Conservation (phyloP, 2,888 invertebrate genomes). For the Kuschelorhynchus macadamiae region DNA sequence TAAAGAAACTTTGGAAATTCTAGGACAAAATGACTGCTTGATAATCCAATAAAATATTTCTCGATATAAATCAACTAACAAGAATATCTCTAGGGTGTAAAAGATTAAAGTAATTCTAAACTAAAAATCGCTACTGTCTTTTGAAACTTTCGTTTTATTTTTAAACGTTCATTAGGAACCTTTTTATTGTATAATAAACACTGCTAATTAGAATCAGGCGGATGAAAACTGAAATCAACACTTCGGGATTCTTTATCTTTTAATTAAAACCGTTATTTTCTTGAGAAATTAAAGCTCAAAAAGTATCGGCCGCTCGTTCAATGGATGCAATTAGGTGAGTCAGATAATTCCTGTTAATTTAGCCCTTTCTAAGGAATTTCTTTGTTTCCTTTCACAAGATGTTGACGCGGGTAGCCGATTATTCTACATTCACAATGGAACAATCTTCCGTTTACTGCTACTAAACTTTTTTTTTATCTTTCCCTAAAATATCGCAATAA, state of each 20-base stretch:
- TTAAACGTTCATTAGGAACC: too few species aligned
- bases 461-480: constrained; percentile 7
- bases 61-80: too few species aligned
- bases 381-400: constrained; percentile 5
- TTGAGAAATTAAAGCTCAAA: constrained; percentile 7
- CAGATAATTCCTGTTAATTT: not conserved
- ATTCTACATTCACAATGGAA: constrained; percentile 4
- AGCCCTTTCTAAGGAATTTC: constrained; percentile 1
- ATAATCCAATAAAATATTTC: too few species aligned
- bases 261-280: constrained; percentile 7
- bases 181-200: not conserved
- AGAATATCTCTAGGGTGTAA: too few species aligned
- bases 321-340: not conserved
- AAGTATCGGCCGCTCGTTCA: constrained; percentile 3
- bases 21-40: too few species aligned
- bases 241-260: not conserved
- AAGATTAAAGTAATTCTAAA: too few species aligned
- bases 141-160: too few species aligned
- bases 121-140: too few species aligned
- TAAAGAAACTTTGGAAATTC: too few species aligned
- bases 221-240: not conserved
- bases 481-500: too few species aligned
- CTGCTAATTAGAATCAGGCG: not conserved
- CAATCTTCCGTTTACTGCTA: not conserved
- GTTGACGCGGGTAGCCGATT: constrained; percentile 7